Evolutionary conservation across 2,888 invertebrate species (phyloP).

Genomic region (Drosophila eohydei): DNA sequence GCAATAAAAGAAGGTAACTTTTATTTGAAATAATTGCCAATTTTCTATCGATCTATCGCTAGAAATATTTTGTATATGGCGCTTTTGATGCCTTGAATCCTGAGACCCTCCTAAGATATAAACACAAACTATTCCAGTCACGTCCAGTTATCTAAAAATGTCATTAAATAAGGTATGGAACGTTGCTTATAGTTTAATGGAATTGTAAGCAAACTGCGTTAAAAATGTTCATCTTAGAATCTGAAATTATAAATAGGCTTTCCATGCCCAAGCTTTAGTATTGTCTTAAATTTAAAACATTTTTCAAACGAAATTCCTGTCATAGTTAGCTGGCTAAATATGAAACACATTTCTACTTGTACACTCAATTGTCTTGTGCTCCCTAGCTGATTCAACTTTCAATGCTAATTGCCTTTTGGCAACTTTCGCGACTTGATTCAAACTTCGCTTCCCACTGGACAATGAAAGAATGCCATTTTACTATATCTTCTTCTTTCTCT

Average conservation of each 20-base stretch:
- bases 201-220: background rate
- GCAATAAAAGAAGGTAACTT: background rate
- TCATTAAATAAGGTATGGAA: background rate
- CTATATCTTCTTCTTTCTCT: constrained; percentile 1
- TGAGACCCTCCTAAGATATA: background rate
- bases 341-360: constrained; percentile 27
- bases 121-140: background rate
- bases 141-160: background rate
- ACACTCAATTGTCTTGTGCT: constrained; percentile 38
- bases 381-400: constrained; percentile 42
- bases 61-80: background rate
- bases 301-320: background rate
- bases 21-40: background rate
- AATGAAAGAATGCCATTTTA: constrained; percentile 24
- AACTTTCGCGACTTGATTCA: constrained; percentile 72
- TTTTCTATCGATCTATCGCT: background rate
- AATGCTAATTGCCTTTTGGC: constrained; percentile 75
- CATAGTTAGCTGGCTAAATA: constrained; percentile 19
- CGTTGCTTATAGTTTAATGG: too few relatives aligned
- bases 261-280: too few relatives aligned
- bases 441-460: constrained; percentile 63
- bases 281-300: background rate
- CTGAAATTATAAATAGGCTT: background rate
- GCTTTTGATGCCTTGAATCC: background rate
- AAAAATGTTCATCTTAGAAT: background rate